Conservation (phyloP, 2,797 vertebrate species). For the Argyrosomus regius region DNA sequence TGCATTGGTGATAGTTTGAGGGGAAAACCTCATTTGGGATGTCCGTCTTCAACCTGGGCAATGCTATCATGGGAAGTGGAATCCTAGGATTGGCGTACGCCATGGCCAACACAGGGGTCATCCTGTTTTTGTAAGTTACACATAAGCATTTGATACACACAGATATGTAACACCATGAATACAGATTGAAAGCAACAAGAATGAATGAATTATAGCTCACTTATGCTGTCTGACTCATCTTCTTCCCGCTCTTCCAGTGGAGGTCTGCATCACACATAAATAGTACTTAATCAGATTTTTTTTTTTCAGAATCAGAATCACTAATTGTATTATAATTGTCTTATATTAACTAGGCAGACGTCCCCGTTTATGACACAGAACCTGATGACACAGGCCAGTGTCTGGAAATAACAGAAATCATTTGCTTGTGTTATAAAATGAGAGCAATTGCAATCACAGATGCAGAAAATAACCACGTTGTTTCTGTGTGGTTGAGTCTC, state of each 20-base stretch:
- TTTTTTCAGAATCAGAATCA: background rate
- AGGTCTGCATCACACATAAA: constrained; percentile 39
- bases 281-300: background rate
- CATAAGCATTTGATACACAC: background rate
- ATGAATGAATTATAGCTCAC: constrained; percentile 8
- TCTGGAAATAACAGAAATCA: constrained; percentile 24
- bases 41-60: constrained; percentile 99
- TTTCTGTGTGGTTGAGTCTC: constrained; percentile 12
- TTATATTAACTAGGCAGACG: constrained; percentile 33
- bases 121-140: constrained; percentile 95
- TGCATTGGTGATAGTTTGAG: constrained; percentile 88
- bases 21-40: constrained; percentile 99
- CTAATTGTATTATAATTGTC: constrained; percentile 41
- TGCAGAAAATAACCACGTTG: constrained; percentile 32
- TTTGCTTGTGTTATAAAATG: constrained; percentile 40
- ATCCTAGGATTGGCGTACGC: constrained; percentile 97
- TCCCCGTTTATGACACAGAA: constrained; percentile 35
- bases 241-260: constrained; percentile 12
- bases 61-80: constrained; percentile 99
- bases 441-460: constrained; percentile 31
- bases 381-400: constrained; percentile 3
- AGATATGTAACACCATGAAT: background rate
- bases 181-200: background rate
- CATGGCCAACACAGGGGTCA: constrained; percentile 97
- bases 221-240: constrained; percentile 47